Percentiles rank a stretch among this genome's conserved stretches.
phyloP scores from a whole-genome alignment of 2,888 invertebrate genomes.

The Nipponacmea schrenckii region DNA sequence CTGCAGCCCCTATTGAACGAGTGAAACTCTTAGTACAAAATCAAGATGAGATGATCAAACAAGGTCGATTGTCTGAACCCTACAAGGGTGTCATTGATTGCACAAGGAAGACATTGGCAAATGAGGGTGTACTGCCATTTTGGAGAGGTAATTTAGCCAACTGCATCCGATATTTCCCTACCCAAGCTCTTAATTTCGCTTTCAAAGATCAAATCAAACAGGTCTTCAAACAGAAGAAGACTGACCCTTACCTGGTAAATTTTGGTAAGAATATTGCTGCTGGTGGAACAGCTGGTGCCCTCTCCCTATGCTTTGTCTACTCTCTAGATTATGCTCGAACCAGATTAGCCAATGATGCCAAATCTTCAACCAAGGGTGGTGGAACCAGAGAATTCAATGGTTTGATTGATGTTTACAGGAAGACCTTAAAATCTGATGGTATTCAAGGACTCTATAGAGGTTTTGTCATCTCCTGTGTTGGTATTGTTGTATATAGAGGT shows the following conservation, averaged over 20 bases:
- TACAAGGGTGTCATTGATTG: constrained; percentile 82
- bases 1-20: constrained; percentile 68
- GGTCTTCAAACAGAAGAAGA: constrained; percentile 73
- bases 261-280: constrained; percentile 80
- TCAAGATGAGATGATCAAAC: constrained; percentile 67
- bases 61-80: constrained; percentile 75
- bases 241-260: constrained; percentile 56
- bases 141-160: constrained; percentile 96
- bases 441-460: constrained; percentile 67
- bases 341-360: constrained; percentile 66
- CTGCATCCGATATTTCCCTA: constrained; percentile 78
- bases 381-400: constrained; percentile 86
- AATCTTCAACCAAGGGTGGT: constrained; percentile 54
- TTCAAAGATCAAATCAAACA: constrained; percentile 85
- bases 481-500: constrained; percentile 68
- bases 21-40: constrained; percentile 68
- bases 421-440: constrained; percentile 66
- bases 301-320: constrained; percentile 68
- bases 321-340: constrained; percentile 68
- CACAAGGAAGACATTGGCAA: constrained; percentile 59
- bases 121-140: constrained; percentile 72
- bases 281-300: constrained; percentile 66
- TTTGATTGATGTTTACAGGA: constrained; percentile 72
- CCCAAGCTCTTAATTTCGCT: constrained; percentile 69
- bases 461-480: constrained; percentile 66